Evolutionary conservation across 2,888 invertebrate genomes (phyloP).

Genomic region (Lutraria lutraria): DNA sequence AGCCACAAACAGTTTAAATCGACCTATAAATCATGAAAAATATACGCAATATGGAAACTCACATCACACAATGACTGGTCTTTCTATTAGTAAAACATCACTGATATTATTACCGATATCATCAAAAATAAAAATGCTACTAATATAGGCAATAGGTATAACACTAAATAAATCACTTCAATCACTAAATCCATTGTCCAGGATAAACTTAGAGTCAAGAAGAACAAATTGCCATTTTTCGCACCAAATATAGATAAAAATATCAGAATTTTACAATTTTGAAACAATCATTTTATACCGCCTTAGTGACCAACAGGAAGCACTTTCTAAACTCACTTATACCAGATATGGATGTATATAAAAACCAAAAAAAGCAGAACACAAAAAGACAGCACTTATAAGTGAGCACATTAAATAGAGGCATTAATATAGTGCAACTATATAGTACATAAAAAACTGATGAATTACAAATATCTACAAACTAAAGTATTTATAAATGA

Average conservation of each 20-base stretch:
- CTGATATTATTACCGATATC: no score
- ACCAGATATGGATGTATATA: not conserved
- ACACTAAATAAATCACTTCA: no score
- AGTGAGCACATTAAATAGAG: constrained; percentile 23
- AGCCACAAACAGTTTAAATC: not conserved
- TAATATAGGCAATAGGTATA: no score
- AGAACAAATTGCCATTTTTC: no score
- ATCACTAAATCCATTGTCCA: no score
- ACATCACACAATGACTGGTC: not conserved
- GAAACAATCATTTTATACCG: no score
- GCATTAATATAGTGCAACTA: constrained; percentile 17
- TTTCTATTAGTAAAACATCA: no score
- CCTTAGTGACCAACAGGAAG: no score
- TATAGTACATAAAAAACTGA: not conserved
- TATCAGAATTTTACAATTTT: no score
- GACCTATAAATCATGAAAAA: not conserved
- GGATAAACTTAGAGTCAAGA: no score
- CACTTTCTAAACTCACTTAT: not conserved
- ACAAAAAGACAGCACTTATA: not conserved
- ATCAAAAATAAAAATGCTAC: no score
- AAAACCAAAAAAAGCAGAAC: not conserved
- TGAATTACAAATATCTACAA: not conserved
- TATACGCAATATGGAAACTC: not conserved
- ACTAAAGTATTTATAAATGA: not conserved
- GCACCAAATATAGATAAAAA: no score